A percentile compares a stretch with the other conserved stretches of the same genome.
These are phyloP conservation scores for Harpagifer antarcticus DNA, from an alignment of 2,797 vertebrate genomes.

Conservation along the genomic window DNA sequence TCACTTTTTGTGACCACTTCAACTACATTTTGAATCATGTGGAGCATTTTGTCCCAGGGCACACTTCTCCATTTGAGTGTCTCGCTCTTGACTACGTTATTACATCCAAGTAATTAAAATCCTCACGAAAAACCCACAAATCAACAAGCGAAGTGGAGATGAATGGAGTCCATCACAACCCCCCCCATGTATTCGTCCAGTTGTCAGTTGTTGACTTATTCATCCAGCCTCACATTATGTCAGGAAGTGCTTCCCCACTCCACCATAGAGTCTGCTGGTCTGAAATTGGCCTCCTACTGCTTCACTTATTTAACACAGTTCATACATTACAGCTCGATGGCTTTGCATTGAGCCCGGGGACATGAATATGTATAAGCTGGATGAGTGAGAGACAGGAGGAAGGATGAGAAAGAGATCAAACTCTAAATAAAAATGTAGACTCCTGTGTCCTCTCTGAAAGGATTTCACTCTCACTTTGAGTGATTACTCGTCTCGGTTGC, in stretches of 20 bases:
- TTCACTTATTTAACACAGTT: slow-evolving; percentile 75
- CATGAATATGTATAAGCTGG: slow-evolving; percentile 61
- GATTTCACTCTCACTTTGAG: slow-evolving; percentile 21
- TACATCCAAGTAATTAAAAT: slow-evolving; percentile 54
- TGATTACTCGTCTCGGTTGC: slow-evolving; percentile 26
- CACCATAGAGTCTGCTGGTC: slow-evolving; percentile 50
- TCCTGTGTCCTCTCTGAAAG: background rate
- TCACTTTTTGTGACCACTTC: slow-evolving; percentile 40
- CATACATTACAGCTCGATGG: slow-evolving; percentile 73
- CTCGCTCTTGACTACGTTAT: slow-evolving; percentile 30
- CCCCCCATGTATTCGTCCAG: slow-evolving; percentile 26
- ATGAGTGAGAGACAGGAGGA: slow-evolving; percentile 38
- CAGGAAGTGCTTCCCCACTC: slow-evolving; percentile 48
- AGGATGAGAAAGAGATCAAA: slow-evolving; percentile 3
- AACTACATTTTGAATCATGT: slow-evolving; percentile 46
- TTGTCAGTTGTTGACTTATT: slow-evolving; percentile 70
- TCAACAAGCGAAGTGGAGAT: slow-evolving; percentile 41
- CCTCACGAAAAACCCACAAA: background rate
- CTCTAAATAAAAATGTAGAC: slow-evolving; percentile 6
- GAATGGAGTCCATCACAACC: too few species aligned
- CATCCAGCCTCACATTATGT: slow-evolving; percentile 57
- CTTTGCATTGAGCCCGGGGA: slow-evolving; percentile 67
- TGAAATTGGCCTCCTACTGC: slow-evolving; percentile 52
- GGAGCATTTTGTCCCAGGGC: slow-evolving; percentile 8
- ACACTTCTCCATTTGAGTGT: slow-evolving; percentile 26